Percentiles rank a stretch among this genome's conserved stretches.
phyloP scores from a whole-genome alignment of 2,888 invertebrate species.

The Pegoplata infirma region DNA sequence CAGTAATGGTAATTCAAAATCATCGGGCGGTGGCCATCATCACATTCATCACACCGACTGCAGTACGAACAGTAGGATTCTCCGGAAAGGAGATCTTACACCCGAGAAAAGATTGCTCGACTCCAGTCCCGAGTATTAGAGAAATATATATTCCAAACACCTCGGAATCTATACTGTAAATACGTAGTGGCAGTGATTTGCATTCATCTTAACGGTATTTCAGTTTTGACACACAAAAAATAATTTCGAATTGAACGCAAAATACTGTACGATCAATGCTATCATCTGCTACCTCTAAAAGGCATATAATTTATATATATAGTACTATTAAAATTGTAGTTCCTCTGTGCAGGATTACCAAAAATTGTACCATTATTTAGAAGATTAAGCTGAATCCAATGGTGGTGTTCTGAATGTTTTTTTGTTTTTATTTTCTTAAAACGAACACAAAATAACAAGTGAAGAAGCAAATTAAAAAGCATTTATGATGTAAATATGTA shows the following conservation, averaged over 20 bases:
- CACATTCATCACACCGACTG: slow-evolving; percentile 70
- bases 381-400: background rate
- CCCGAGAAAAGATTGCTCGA: slow-evolving; percentile 78
- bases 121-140: slow-evolving; percentile 77
- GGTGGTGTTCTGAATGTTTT: slow-evolving; percentile 36
- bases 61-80: slow-evolving; percentile 73
- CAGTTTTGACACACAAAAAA: background rate
- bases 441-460: background rate
- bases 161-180: too few relatives aligned
- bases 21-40: slow-evolving; percentile 64
- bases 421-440: too few relatives aligned
- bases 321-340: background rate
- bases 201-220: too few relatives aligned
- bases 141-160: background rate
- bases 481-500: slow-evolving; percentile 64
- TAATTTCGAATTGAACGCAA: background rate
- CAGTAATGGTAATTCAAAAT: slow-evolving; percentile 59
- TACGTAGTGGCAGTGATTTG: too few relatives aligned
- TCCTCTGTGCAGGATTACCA: slow-evolving; percentile 7
- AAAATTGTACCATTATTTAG: background rate
- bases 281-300: background rate
- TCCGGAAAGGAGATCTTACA: slow-evolving; percentile 77
- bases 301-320: background rate
- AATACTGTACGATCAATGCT: background rate
- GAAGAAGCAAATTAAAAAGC: slow-evolving; percentile 49